Evolutionary conservation across 2,888 invertebrate genomes (phyloP).

Genomic region (Conomelus anceps): DNA sequence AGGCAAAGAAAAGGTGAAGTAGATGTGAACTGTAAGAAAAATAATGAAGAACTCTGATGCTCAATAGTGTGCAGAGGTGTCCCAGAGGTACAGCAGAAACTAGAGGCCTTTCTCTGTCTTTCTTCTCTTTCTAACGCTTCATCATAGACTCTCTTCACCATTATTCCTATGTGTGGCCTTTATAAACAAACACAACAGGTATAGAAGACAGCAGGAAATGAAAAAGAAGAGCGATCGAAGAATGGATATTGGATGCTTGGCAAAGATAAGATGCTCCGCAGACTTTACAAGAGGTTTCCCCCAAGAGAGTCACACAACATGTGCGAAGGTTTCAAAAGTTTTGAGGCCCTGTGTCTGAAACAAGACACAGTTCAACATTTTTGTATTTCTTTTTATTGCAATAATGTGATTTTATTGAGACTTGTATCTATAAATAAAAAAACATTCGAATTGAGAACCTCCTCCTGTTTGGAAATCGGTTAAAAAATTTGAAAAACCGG

Average conservation of each 20-base stretch:
- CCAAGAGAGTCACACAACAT: neutral
- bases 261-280: neutral
- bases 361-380: neutral
- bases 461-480: no score
- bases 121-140: no score
- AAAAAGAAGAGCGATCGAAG: neutral
- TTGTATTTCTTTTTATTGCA: neutral
- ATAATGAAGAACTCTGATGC: no score
- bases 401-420: no score
- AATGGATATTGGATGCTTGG: neutral
- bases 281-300: neutral
- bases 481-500: no score
- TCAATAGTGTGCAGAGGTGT: no score
- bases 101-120: no score
- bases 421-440: no score
- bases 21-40: no score
- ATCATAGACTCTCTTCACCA: neutral
- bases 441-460: no score
- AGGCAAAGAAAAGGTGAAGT: no score
- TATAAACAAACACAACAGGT: neutral
- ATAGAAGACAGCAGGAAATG: neutral
- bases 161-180: neutral
- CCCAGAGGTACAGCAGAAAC: no score
- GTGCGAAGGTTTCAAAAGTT: neutral
- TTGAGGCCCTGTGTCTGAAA: neutral